These are phyloP conservation scores for Agelaius phoeniceus DNA, from an alignment of 2,113 vertebrate genomes.

Conservation along the genomic window DNA sequence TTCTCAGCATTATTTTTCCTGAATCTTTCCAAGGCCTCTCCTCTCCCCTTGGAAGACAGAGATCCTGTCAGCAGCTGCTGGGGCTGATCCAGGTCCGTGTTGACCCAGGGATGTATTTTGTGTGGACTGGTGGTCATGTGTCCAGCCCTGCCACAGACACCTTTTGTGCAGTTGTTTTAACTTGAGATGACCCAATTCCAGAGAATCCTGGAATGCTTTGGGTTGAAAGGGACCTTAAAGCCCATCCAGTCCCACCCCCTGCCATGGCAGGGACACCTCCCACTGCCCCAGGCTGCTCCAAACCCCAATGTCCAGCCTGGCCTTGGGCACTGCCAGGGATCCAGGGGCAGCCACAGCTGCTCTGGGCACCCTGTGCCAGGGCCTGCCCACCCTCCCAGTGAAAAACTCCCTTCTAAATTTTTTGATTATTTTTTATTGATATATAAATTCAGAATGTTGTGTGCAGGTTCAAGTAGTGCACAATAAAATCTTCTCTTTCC, in stretches of 20 bases:
- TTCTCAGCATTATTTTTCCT: background rate
- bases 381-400: accelerated
- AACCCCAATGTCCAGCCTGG: accelerated
- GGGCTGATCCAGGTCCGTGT: background rate
- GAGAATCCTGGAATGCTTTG: background rate
- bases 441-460: background rate
- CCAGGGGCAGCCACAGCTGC: background rate
- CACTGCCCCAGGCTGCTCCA: accelerated
- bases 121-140: background rate
- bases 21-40: background rate
- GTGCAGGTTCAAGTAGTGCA: background rate
- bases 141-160: background rate
- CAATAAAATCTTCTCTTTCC: background rate
- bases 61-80: background rate
- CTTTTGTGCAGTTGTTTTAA: background rate
- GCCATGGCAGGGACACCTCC: background rate
- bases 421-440: background rate
- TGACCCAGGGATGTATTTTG: background rate
- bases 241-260: accelerated
- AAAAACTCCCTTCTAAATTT: background rate
- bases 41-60: background rate
- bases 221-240: background rate
- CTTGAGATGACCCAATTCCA: background rate
- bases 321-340: background rate
- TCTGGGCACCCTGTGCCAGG: background rate